Percentiles rank a stretch among this genome's conserved stretches.
Conservation (phyloP, 2,113 vertebrate genomes). For the Rhynchomys soricoides region DNA sequence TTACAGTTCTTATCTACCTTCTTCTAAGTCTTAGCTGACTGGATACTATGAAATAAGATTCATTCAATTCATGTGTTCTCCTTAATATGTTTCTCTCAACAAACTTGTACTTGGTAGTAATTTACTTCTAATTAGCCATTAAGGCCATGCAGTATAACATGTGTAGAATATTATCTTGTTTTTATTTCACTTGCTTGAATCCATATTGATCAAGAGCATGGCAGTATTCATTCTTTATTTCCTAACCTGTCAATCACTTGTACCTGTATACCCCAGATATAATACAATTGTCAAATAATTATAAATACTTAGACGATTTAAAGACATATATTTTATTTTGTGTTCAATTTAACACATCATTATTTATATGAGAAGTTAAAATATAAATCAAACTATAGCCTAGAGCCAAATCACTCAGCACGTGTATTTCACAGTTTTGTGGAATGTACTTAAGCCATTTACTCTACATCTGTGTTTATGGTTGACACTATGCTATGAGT, state of each 20-base stretch:
- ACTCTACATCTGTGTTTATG: neutral
- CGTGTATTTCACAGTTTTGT: neutral
- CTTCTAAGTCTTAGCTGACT: neutral
- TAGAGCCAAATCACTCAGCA: neutral
- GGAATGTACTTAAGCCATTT: neutral
- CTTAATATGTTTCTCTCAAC: neutral
- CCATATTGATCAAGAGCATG: neutral
- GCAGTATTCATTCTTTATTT: neutral
- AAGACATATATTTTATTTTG: neutral
- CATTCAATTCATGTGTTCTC: neutral
- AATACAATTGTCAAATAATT: neutral
- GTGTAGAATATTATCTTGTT: neutral
- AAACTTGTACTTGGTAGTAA: neutral
- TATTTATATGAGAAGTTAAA: neutral
- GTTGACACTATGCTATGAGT: neutral
- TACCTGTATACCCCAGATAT: neutral
- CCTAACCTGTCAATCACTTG: neutral
- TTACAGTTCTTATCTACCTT: neutral
- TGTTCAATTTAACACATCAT: neutral
- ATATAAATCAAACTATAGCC: neutral
- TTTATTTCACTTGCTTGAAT: slow-evolving; percentile 4
- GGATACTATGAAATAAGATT: neutral
- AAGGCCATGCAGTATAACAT: neutral
- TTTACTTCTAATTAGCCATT: neutral
- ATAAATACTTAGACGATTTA: neutral